Evolutionary conservation across 2,113 vertebrate genomes (phyloP).

Genomic region (Mormoops blainvillei): DNA sequence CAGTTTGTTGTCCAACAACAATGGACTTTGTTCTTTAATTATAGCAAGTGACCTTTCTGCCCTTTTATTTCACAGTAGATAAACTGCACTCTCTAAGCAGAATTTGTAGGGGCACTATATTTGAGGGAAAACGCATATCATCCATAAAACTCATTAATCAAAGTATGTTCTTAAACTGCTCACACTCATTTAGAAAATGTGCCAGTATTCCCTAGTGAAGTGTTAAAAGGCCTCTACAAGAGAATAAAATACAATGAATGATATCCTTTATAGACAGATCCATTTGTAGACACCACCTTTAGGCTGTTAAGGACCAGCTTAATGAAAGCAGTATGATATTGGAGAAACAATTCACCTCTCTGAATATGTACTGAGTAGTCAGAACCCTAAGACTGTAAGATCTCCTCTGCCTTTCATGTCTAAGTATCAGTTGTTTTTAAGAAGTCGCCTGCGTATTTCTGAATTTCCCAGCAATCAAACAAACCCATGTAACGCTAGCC

Average conservation of each 20-base stretch:
- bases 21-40: slow-evolving; percentile 86
- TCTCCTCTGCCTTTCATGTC: background rate
- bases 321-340: slow-evolving; percentile 45
- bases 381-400: background rate
- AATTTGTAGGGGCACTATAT: slow-evolving; percentile 52
- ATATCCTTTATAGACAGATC: slow-evolving; percentile 31
- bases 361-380: background rate
- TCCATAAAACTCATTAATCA: slow-evolving; percentile 76
- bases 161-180: slow-evolving; percentile 69
- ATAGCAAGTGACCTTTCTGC: slow-evolving; percentile 80
- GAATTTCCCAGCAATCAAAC: background rate
- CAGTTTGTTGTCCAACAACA: slow-evolving; percentile 82
- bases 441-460: background rate
- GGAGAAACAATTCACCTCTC: slow-evolving; percentile 40
- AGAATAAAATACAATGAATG: slow-evolving; percentile 55
- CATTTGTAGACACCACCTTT: slow-evolving; percentile 60
- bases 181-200: slow-evolving; percentile 67
- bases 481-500: background rate
- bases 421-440: slow-evolving; percentile 27
- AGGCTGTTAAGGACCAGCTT: slow-evolving; percentile 45
- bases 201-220: slow-evolving; percentile 33
- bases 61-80: slow-evolving; percentile 81
- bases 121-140: background rate
- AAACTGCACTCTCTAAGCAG: slow-evolving; percentile 75
- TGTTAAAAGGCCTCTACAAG: slow-evolving; percentile 1